A percentile compares a stretch with the other conserved stretches of the same genome.
Conservation (phyloP, 2,797 vertebrate genomes). For the Phylloscopus collybita region DNA sequence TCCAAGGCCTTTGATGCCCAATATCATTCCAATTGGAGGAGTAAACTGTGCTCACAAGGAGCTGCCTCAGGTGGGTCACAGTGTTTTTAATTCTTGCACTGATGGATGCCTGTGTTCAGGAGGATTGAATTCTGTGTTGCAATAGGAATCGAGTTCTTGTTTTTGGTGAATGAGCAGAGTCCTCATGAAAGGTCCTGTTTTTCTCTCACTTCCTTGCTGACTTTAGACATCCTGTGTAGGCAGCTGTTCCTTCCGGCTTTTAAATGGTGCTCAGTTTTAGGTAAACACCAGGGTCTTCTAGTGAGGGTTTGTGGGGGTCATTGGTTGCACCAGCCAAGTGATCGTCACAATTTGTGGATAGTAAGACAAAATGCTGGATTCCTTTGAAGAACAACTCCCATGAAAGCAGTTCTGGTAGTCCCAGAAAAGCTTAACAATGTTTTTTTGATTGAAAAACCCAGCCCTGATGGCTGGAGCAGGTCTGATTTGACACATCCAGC, state of each 20-base stretch:
- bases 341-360: neutral
- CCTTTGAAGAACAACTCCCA: neutral
- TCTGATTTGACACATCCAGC: too few species aligned
- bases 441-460: neutral
- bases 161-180: neutral
- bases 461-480: neutral
- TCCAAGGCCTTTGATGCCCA: neutral
- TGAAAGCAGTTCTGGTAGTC: too few species aligned
- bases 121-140: neutral
- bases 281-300: neutral
- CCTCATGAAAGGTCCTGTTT: neutral
- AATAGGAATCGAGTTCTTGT: neutral
- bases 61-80: neutral
- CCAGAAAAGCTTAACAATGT: neutral
- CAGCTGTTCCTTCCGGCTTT: neutral
- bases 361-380: neutral
- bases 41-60: neutral
- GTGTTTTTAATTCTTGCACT: fast-evolving
- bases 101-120: neutral
- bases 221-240: too few species aligned
- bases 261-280: neutral
- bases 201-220: too few species aligned
- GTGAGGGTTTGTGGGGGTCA: neutral
- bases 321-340: neutral
- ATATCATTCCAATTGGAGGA: neutral